Percentiles rank a stretch among this genome's conserved stretches.
phyloP scores from a whole-genome alignment of 2,888 invertebrate species.

The Drosophila limbata region DNA sequence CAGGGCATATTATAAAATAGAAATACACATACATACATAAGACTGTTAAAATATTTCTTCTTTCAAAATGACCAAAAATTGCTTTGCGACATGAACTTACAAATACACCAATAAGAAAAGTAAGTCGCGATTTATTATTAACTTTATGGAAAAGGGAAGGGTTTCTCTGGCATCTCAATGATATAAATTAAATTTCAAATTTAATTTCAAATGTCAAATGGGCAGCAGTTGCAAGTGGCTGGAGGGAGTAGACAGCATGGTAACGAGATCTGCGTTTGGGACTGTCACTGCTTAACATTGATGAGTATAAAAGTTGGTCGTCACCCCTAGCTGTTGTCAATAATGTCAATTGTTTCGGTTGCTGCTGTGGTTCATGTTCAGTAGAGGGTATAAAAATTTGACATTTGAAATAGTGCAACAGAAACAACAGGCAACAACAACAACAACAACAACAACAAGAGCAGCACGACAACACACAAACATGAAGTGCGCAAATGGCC shows the following conservation, averaged over 20 bases:
- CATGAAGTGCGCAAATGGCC: slow-evolving; percentile 53
- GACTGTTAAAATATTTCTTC: no score
- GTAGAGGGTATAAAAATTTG: slow-evolving; percentile 55
- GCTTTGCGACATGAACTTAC: no score
- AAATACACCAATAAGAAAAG: no score
- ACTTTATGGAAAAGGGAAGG: no score
- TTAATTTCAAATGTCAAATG: slow-evolving; percentile 58
- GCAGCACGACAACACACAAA: slow-evolving; percentile 26
- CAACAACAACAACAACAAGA: slow-evolving; percentile 12
- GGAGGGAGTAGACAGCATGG: background rate
- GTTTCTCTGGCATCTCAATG: slow-evolving; percentile 10
- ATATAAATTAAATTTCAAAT: slow-evolving; percentile 77
- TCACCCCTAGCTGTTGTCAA: slow-evolving; percentile 58
- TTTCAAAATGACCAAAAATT: no score
- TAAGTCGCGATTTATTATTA: no score
- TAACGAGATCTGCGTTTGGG: slow-evolving; percentile 33
- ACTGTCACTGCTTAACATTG: slow-evolving; percentile 18
- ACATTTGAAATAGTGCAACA: slow-evolving; percentile 59
- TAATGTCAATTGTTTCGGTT: slow-evolving; percentile 63
- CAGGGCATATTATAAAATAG: no score
- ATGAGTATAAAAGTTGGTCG: slow-evolving; percentile 45
- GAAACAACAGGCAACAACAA: no score
- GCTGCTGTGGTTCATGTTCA: slow-evolving; percentile 27
- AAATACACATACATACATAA: no score
- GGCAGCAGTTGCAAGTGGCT: background rate